Evolutionary conservation across 2,797 vertebrate genomes (phyloP), one percentile per base, ranked within the genome.

Genomic region (Anabacerthia variegaticeps): DNA sequence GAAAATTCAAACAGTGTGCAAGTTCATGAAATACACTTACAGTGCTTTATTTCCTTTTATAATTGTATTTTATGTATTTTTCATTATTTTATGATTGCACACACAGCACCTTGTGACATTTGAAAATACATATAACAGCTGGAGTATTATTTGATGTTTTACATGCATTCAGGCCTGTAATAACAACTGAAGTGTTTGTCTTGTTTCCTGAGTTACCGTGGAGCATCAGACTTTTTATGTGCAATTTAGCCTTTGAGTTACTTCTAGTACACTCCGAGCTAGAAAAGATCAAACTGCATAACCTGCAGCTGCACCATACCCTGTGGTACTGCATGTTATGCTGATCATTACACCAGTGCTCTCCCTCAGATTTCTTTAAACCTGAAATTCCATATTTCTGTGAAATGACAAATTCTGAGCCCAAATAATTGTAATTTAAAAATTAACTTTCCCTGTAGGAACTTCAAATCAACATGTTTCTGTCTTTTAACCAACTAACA

Each of bases 391-490:
- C 62, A 1, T 26, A 65, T 85, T 82, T 74, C 74, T 85, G 26
- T 59, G 51, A 85, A 93, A 63, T 36, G 12, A 58, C 34, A 87
- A 54, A 61, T 58, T 85, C 1, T 1, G 52, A 92, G 19, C 21
- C n/a, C 48, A 73, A 73, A 88, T 56, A 48, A 41, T 66, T 67
- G 71, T 67, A 18, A 56, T 74, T 89, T 71, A 56, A 68, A 91
- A 86, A 92, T 54, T 3, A 56, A 23, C 90, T 79, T 93, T 88
- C 63, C 56, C 71, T 74, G 54, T 5, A 5, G 88, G 43, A 92
- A 23, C 54, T 44, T 54, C 62, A 88, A 90, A 85, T 91, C 77
- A 89, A 13, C 63, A 36, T 76, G 34, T 68, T 94, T 88, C 88
- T 84, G n/a, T 61, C 55, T 89, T 88, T 30, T 13, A 93, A 85